Evolutionary conservation across 2,113 vertebrate genomes (phyloP).

Genomic region (Tenrec ecaudatus): DNA sequence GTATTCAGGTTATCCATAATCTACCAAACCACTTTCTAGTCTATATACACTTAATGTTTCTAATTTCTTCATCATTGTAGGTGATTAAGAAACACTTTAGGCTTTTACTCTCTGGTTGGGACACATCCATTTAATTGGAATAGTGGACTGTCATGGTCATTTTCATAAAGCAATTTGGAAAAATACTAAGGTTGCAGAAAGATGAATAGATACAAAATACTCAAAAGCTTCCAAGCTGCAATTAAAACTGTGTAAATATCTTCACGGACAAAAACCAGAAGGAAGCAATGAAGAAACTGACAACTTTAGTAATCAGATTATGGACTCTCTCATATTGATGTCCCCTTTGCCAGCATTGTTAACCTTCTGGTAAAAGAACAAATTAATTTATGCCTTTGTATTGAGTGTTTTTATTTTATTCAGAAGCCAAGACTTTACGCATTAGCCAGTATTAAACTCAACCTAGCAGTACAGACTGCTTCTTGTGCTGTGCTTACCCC

Average conservation of each 20-base stretch:
- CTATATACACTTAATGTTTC: neutral
- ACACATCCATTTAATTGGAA: neutral
- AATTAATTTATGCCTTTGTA: neutral
- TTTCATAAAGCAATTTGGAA: neutral
- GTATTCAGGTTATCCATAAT: neutral
- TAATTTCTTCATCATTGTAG: conserved; percentile 11
- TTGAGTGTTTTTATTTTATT: neutral
- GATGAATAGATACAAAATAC: conserved; percentile 12
- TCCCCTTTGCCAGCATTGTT: neutral
- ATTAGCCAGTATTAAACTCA: neutral
- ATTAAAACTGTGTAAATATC: neutral
- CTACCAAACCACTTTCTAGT: neutral
- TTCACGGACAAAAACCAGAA: neutral
- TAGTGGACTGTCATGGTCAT: neutral
- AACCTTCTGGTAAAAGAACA: neutral
- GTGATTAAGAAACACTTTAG: neutral
- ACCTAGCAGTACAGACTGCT: neutral
- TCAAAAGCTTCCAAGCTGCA: conserved; percentile 10
- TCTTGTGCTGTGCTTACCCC: neutral
- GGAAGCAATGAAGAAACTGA: neutral
- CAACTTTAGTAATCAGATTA: neutral
- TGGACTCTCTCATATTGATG: neutral
- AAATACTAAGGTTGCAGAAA: conserved; percentile 29
- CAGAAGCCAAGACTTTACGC: neutral
- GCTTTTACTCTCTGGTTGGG: neutral